Percentiles rank a stretch among this genome's conserved stretches.
These are phyloP conservation scores for Andrena dorsata DNA, from an alignment of 2,888 invertebrate genomes.

Conservation along the genomic window DNA sequence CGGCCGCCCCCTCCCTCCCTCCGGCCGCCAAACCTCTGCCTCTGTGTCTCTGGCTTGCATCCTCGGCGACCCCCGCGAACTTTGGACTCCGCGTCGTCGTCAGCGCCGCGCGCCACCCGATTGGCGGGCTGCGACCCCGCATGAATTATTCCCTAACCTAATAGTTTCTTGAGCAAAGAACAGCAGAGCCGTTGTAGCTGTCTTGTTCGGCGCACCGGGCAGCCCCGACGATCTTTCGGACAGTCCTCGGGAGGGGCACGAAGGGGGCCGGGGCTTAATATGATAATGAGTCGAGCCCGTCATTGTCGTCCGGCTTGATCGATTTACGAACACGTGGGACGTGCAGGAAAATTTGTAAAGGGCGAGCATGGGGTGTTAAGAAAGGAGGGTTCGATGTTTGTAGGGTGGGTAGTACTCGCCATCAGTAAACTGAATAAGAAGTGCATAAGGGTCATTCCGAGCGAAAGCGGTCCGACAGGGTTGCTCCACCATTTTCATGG, in stretches of 20 bases:
- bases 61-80: slow-evolving; percentile 64
- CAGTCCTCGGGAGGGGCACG: neutral
- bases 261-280: neutral
- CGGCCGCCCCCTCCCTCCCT: slow-evolving; percentile 9
- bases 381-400: no score
- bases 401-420: no score
- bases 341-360: neutral
- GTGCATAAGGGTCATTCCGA: no score
- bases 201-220: slow-evolving; percentile 50
- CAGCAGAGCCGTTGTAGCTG: slow-evolving; percentile 62
- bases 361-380: slow-evolving; percentile 3
- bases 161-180: slow-evolving; percentile 74
- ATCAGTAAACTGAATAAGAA: no score
- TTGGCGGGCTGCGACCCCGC: slow-evolving; percentile 71
- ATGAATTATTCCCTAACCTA: slow-evolving; percentile 76
- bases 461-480: no score
- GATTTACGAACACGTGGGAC: neutral
- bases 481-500: no score
- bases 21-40: neutral
- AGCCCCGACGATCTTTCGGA: slow-evolving; percentile 19
- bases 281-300: slow-evolving; percentile 6
- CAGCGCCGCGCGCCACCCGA: slow-evolving; percentile 61
- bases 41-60: slow-evolving; percentile 54
- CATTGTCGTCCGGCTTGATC: slow-evolving; percentile 1
- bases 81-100: slow-evolving; percentile 67